Evolutionary conservation across 2,888 invertebrate species (phyloP), one percentile per base, ranked within the genome.

Genomic region (Apoderus coryli): DNA sequence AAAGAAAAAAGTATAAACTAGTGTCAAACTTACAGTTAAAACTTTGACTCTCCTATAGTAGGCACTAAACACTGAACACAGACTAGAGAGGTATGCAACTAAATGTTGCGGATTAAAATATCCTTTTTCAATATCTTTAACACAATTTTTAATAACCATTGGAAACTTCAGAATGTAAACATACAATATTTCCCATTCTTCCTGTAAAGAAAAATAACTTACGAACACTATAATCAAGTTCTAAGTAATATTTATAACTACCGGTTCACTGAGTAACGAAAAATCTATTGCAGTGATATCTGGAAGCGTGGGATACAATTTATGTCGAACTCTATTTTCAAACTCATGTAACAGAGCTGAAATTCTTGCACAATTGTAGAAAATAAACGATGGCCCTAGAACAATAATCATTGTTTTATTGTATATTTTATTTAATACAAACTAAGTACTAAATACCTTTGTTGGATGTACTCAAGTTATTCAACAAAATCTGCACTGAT

Each of bases 311-410:
- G 73, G 72, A 54, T 79, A 79, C 3, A 53, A 47, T 2, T 67
- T 66, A 9, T 54, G 52, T 3, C 39, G 34, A 3, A 72, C 69
- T 48, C 64, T 67, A 5, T 66, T 60, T 37, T 69, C 57, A 50
- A 71, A 81, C 36, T 69, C 70, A 42, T 65, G 64, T 33, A 77
- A 59, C 29, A 82, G 64, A 1, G 72, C 67, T 44, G 71, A 65
- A 29, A 84, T 50, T 39, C 84, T 67, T 0, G 78, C 80, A 49
- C 73, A 73, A 49, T 85, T 85, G 53, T 85, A 84, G 14, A 84
- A 58, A 33, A 82, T 66, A 53, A 82, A 84, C 14, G 75, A 61
- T 16, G 76, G 74, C 29, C 77, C 79, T 79, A 40, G 27, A 43
- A 38, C 32, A 33, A 24, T 14, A 38, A 39, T 33, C 32, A 33